A percentile compares a stretch with the other conserved stretches of the same genome.
Conservation (phyloP, 2,797 vertebrate genomes). For the Sebastes cheni region DNA sequence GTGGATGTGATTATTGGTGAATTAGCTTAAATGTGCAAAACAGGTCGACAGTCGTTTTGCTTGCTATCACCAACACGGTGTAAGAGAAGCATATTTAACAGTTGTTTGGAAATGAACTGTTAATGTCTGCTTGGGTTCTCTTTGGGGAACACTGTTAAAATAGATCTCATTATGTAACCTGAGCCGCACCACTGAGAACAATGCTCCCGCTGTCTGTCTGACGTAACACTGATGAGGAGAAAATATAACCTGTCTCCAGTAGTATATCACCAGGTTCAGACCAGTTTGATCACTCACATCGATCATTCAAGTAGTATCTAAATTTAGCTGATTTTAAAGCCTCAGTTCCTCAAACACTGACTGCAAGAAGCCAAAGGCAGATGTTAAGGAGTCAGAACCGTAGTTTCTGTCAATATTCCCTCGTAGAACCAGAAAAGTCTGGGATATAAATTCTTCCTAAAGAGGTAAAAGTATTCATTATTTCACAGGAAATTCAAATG, state of each 20-base stretch:
- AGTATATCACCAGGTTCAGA: not conserved
- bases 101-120: not conserved
- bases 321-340: not conserved
- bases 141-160: slow-evolving; percentile 11
- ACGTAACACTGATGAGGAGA: not conserved
- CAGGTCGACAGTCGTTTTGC: not conserved
- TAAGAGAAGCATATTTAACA: not conserved
- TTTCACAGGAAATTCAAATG: no score
- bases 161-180: slow-evolving; percentile 30
- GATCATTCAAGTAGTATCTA: not conserved
- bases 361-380: not conserved
- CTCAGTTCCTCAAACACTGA: not conserved
- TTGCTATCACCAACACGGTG: not conserved
- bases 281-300: not conserved
- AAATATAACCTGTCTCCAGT: not conserved
- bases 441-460: not conserved
- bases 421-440: not conserved
- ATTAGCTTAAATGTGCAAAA: not conserved
- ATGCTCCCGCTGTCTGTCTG: not conserved
- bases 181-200: slow-evolving; percentile 24
- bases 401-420: not conserved
- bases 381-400: not conserved
- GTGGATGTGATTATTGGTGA: not conserved
- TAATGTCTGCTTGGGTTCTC: not conserved
- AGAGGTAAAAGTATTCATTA: no score